A percentile compares a stretch with the other conserved stretches of the same genome.
These are phyloP conservation scores for Tortricodes alternella DNA, from an alignment of 2,888 invertebrate species.

Conservation along the genomic window DNA sequence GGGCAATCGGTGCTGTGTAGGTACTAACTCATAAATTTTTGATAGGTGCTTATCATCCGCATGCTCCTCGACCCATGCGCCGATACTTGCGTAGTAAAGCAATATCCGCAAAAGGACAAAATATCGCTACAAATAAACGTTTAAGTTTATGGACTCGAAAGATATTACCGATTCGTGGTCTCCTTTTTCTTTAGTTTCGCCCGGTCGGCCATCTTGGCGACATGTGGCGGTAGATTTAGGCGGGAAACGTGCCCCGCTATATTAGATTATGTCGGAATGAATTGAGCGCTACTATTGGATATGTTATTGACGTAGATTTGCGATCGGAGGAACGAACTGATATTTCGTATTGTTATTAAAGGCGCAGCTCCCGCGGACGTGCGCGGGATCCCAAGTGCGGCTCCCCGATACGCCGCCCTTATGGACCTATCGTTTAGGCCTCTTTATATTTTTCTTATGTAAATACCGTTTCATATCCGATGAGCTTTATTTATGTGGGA, in stretches of 20 bases:
- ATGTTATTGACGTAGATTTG: slow-evolving; percentile 83
- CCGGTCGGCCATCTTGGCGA: slow-evolving; percentile 82
- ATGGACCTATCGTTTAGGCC: slow-evolving; percentile 80
- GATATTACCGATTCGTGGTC: slow-evolving; percentile 83
- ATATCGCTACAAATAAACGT: slow-evolving; percentile 83
- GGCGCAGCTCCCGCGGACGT: slow-evolving; percentile 71
- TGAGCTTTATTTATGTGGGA: slow-evolving; percentile 84
- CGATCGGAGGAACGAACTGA: slow-evolving; percentile 83
- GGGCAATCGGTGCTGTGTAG: slow-evolving; percentile 15
- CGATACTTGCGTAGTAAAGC: slow-evolving; percentile 69
- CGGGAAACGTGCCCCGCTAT: slow-evolving; percentile 81
- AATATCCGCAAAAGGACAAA: slow-evolving; percentile 81
- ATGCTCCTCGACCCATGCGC: slow-evolving; percentile 38
- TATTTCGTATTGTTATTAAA: slow-evolving; percentile 83
- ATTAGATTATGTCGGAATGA: slow-evolving; percentile 83
- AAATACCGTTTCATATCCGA: slow-evolving; percentile 82
- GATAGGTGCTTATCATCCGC: slow-evolving; percentile 37
- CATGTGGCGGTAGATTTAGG: slow-evolving; percentile 82
- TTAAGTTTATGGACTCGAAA: slow-evolving; percentile 82
- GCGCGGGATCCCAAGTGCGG: slow-evolving; percentile 60
- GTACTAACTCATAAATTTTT: slow-evolving; percentile 24
- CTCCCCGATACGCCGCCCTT: slow-evolving; percentile 70
- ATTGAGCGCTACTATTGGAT: slow-evolving; percentile 81
- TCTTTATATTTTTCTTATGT: slow-evolving; percentile 83
- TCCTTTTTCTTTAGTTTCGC: slow-evolving; percentile 80